Conservation (phyloP, 2,113 vertebrate genomes). For the Xiphias gladius region DNA sequence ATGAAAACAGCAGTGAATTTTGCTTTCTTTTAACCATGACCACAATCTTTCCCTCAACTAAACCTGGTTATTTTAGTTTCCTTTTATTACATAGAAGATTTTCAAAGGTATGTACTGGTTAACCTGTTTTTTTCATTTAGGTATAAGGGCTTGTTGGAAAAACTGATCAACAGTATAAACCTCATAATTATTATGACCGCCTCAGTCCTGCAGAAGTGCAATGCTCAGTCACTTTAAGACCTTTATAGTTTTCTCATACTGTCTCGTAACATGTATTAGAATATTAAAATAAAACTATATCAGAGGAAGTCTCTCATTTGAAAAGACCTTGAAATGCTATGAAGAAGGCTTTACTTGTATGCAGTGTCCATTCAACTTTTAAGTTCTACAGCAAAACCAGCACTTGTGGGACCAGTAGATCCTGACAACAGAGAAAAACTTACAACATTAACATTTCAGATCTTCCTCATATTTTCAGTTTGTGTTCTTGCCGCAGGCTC, state of each 20-base stretch:
- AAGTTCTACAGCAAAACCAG: not conserved
- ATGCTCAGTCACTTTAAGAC: not conserved
- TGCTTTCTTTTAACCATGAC: too few relatives aligned
- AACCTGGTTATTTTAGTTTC: too few relatives aligned
- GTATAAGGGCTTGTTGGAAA: not conserved
- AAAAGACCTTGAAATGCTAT: not conserved
- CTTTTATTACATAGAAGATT: too few relatives aligned
- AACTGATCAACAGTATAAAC: not conserved
- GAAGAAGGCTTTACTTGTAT: not conserved
- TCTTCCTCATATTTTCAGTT: constrained; percentile 44
- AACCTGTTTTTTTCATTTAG: too few relatives aligned
- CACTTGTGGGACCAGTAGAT: constrained; percentile 4
- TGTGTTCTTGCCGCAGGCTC: constrained; percentile 38
- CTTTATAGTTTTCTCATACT: too few relatives aligned
- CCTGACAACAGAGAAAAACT: constrained; percentile 21
- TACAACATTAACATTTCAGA: constrained; percentile 44
- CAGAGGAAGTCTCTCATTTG: not conserved
- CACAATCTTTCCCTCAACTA: too few relatives aligned
- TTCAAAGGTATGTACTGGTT: not conserved
- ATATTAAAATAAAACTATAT: not conserved
- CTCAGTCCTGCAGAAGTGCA: not conserved
- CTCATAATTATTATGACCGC: not conserved
- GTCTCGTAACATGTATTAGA: not conserved
- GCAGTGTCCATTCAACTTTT: not conserved
- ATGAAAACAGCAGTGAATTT: too few relatives aligned